These are phyloP conservation scores for Trachelus stipa DNA, from an alignment of 2,888 invertebrate species.

Conservation along the genomic window DNA sequence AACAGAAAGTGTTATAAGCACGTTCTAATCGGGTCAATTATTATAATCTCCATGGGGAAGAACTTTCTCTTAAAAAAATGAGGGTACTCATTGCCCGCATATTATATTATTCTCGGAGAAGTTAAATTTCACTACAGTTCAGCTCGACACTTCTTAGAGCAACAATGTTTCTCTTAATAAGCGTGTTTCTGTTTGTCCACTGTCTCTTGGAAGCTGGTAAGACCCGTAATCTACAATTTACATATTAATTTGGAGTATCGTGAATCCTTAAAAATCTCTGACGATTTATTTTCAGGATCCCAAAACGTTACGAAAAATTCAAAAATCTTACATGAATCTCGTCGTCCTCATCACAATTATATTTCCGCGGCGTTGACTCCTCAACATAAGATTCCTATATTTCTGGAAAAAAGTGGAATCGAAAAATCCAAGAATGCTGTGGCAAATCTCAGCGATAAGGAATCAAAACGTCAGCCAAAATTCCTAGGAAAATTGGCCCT, in stretches of 20 bases:
- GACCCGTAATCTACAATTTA: not conserved
- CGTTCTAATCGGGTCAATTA: not conserved
- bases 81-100: conserved; percentile 22
- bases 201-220: conserved; percentile 14
- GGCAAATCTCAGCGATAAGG: not conserved
- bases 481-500: conserved; percentile 52
- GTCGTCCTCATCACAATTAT: not conserved
- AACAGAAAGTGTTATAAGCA: not conserved
- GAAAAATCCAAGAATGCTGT: not conserved
- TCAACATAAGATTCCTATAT: not conserved
- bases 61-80: conserved; percentile 18
- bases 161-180: conserved; percentile 14
- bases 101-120: conserved; percentile 10
- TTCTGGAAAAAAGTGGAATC: not conserved
- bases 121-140: not conserved
- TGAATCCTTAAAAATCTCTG: not conserved
- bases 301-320: not conserved
- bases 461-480: conserved; percentile 35
- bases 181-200: conserved; percentile 6
- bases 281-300: not conserved
- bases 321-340: not conserved
- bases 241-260: not conserved
- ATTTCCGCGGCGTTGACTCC: not conserved
- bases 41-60: not conserved
- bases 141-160: conserved; percentile 1